Conservation (phyloP, 2,113 vertebrate species). For the Carassius auratus region DNA sequence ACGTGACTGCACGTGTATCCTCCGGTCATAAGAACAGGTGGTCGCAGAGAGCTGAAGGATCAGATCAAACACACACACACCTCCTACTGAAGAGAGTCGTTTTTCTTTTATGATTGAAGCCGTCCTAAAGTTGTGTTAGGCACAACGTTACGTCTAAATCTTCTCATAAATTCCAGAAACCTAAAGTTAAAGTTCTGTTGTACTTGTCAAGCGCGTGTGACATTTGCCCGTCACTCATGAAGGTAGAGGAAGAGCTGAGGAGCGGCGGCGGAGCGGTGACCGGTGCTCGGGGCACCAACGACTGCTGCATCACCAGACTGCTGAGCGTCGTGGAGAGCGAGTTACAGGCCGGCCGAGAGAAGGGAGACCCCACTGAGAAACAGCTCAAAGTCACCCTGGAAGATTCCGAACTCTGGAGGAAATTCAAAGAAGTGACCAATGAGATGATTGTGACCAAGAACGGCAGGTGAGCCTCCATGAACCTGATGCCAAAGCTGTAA, state of each 20-base stretch:
- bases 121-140: background rate
- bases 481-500: background rate
- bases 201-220: background rate
- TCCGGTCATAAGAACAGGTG: constrained; percentile 45
- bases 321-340: constrained; percentile 90
- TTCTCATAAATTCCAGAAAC: background rate
- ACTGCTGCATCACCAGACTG: constrained; percentile 84
- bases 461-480: constrained; percentile 81
- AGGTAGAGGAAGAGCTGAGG: constrained; percentile 66
- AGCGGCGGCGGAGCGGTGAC: constrained; percentile 60
- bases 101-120: background rate
- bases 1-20: constrained; percentile 49
- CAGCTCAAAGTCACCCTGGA: constrained; percentile 89
- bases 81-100: background rate
- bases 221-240: constrained; percentile 66
- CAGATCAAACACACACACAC: background rate
- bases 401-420: constrained; percentile 89
- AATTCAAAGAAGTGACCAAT: constrained; percentile 92
- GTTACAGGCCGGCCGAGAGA: constrained; percentile 88
- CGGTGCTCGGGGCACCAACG: constrained; percentile 61
- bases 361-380: constrained; percentile 93
- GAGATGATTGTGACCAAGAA: constrained; percentile 99
- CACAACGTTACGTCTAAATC: background rate
- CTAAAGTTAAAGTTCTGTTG: background rate
- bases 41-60: background rate